Percentiles rank a stretch among this genome's conserved stretches.
Evolutionary conservation across 2,888 invertebrate species (phyloP).

Genomic region (Caenorhabditis afra): DNA sequence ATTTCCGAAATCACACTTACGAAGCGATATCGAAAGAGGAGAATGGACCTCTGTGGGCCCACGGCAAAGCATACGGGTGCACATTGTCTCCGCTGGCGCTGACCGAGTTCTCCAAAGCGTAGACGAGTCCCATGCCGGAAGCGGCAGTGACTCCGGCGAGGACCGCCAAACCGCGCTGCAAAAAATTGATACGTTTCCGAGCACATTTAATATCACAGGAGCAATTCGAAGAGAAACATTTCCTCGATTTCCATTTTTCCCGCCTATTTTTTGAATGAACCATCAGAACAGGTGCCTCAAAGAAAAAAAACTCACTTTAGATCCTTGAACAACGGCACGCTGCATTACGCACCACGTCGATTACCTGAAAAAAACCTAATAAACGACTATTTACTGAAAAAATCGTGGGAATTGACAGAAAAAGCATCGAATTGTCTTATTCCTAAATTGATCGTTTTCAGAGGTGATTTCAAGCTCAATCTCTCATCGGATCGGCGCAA

Average conservation of each 20-base stretch:
- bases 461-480: neutral
- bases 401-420: neutral
- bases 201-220: too few relatives aligned
- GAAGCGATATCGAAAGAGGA: constrained; percentile 78
- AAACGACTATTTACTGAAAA: neutral
- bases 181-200: constrained; percentile 8
- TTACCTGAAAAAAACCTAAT: constrained; percentile 59
- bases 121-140: constrained; percentile 74
- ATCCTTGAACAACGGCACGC: constrained; percentile 70
- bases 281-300: neutral
- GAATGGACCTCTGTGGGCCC: constrained; percentile 78
- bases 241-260: too few relatives aligned
- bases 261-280: too few relatives aligned
- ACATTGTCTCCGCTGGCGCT: constrained; percentile 71
- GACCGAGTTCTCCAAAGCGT: constrained; percentile 79
- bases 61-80: constrained; percentile 77
- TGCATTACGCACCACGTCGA: constrained; percentile 67
- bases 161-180: constrained; percentile 67
- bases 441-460: constrained; percentile 9
- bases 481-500: neutral
- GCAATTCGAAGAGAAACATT: too few relatives aligned
- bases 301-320: constrained; percentile 65
- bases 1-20: constrained; percentile 65
- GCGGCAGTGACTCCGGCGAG: constrained; percentile 73
- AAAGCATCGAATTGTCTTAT: neutral